phyloP scores from a whole-genome alignment of 92 coral and sea anemone genomes.

The Phenganax stokvisi region DNA sequence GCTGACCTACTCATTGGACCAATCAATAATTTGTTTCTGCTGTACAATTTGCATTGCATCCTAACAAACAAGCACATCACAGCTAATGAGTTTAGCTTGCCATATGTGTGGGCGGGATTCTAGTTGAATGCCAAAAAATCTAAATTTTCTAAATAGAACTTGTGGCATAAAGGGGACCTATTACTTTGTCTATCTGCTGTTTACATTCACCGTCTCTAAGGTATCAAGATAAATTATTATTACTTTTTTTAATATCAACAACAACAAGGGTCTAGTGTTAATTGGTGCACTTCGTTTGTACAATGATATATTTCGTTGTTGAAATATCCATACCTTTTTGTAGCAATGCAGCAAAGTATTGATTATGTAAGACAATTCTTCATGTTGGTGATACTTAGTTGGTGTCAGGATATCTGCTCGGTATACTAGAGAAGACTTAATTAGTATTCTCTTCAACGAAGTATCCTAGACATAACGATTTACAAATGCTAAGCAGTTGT shows the following conservation, averaged over 20 bases:
- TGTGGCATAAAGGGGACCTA: constrained; percentile 1
- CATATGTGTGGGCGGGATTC: constrained; percentile 17
- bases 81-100: not conserved
- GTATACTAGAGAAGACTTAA: not conserved
- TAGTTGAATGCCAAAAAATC: not conserved
- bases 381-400: constrained; percentile 8
- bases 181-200: not conserved
- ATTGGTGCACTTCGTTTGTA: not conserved
- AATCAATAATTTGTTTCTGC: not conserved
- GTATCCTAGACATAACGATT: not conserved
- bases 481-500: not conserved
- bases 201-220: not conserved
- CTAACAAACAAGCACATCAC: constrained; percentile 20
- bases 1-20: not conserved
- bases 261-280: constrained; percentile 10
- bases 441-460: constrained; percentile 1
- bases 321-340: not conserved
- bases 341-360: not conserved
- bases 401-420: not conserved
- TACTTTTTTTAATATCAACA: not conserved
- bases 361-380: not conserved
- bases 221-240: constrained; percentile 12
- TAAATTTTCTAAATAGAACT: not conserved
- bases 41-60: not conserved
- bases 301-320: not conserved